Conservation (phyloP, 2,113 vertebrate genomes). For the Myocastor coypus region DNA sequence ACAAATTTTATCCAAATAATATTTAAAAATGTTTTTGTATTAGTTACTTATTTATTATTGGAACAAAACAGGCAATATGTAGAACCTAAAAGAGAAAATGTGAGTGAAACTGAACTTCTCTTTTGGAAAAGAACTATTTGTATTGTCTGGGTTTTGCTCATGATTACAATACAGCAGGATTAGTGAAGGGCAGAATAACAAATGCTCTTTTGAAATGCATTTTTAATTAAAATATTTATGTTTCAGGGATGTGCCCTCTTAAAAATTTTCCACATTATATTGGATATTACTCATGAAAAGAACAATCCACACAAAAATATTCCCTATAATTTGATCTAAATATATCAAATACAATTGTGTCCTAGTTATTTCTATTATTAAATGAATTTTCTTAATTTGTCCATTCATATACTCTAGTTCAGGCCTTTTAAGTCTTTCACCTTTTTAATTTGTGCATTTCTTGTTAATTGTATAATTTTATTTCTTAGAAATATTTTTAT, state of each 20-base stretch:
- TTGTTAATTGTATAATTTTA: not conserved
- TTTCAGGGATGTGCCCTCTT: not conserved
- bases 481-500: not conserved
- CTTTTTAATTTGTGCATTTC: not conserved
- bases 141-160: constrained; percentile 43
- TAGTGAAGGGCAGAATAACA: constrained; percentile 14
- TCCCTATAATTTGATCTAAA: not conserved
- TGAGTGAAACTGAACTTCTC: too few species aligned
- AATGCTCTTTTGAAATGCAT: not conserved
- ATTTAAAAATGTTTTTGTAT: not conserved
- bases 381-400: not conserved
- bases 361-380: not conserved
- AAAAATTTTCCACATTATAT: not conserved
- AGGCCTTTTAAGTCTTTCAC: not conserved
- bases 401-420: not conserved
- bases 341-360: not conserved
- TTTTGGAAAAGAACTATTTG: constrained; percentile 38
- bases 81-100: not conserved
- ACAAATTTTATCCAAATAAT: constrained; percentile 28
- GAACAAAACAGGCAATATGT: not conserved
- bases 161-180: constrained; percentile 10
- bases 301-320: not conserved
- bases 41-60: not conserved
- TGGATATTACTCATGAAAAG: not conserved
- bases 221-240: not conserved